These are phyloP conservation scores for Sporophila hypoxantha DNA, from an alignment of 2,113 vertebrate species.

Conservation along the genomic window DNA sequence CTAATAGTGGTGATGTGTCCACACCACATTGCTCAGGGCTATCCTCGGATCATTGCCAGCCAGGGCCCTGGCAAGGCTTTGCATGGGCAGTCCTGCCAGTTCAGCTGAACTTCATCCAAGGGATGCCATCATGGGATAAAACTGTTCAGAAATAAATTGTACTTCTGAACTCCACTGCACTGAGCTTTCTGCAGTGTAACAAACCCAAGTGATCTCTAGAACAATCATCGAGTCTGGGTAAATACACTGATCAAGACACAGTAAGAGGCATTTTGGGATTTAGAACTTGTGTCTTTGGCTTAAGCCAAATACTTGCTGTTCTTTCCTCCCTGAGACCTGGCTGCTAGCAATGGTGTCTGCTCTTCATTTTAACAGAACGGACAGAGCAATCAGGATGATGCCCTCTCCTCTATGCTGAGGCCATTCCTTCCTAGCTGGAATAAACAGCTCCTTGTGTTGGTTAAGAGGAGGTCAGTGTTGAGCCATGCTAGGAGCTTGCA, in stretches of 20 bases:
- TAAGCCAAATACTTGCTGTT: not conserved
- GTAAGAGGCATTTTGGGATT: not conserved
- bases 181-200: not conserved
- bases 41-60: not conserved
- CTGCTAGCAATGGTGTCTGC: not conserved
- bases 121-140: not conserved
- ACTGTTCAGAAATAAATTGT: not conserved
- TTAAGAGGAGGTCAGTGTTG: not conserved
- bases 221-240: not conserved
- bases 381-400: not conserved
- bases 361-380: not conserved
- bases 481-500: not conserved
- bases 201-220: not conserved
- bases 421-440: not conserved
- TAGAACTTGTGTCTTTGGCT: not conserved
- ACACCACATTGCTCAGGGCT: not conserved
- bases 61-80: not conserved
- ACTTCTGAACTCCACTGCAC: not conserved
- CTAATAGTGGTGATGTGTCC: not conserved
- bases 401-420: not conserved
- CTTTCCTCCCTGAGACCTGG: not conserved
- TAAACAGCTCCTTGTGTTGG: not conserved
- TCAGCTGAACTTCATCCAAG: not conserved
- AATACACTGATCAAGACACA: fast-evolving
- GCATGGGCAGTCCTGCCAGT: not conserved